phyloP scores from a whole-genome alignment of 2,797 vertebrate species.

The Macropus fuliginosus region DNA sequence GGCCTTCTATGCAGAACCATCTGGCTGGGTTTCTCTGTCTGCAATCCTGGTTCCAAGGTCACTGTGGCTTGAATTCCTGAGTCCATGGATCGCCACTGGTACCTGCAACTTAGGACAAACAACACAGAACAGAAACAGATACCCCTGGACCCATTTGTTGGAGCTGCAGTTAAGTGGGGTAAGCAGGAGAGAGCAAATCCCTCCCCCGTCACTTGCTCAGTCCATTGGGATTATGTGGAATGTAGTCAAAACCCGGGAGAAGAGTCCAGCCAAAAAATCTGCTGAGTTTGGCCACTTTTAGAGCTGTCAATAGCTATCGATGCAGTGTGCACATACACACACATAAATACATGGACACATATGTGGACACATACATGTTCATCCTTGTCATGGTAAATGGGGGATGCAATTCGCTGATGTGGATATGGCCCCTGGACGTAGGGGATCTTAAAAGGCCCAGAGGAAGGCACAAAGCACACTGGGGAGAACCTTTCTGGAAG shows the following conservation, averaged over 20 bases:
- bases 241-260: accelerated
- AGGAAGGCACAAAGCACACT: neutral
- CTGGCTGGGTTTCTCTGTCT: neutral
- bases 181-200: no score
- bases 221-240: no score
- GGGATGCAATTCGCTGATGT: neutral
- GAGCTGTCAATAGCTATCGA: no score
- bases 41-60: neutral
- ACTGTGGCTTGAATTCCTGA: neutral
- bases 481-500: neutral
- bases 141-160: neutral
- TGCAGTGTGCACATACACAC: accelerated
- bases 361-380: neutral
- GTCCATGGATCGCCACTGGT: neutral
- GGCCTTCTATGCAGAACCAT: neutral
- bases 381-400: neutral
- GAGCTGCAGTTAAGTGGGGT: neutral
- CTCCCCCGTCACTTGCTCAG: neutral
- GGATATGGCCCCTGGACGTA: no score
- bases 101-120: neutral
- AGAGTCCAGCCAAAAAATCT: neutral
- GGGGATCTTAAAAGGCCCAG: neutral
- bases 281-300: neutral
- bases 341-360: neutral
- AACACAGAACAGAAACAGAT: neutral